A percentile compares a stretch with the other conserved stretches of the same genome.
These are phyloP conservation scores for Drosophila koepferae DNA, from an alignment of 2,888 invertebrate species.

Conservation along the genomic window DNA sequence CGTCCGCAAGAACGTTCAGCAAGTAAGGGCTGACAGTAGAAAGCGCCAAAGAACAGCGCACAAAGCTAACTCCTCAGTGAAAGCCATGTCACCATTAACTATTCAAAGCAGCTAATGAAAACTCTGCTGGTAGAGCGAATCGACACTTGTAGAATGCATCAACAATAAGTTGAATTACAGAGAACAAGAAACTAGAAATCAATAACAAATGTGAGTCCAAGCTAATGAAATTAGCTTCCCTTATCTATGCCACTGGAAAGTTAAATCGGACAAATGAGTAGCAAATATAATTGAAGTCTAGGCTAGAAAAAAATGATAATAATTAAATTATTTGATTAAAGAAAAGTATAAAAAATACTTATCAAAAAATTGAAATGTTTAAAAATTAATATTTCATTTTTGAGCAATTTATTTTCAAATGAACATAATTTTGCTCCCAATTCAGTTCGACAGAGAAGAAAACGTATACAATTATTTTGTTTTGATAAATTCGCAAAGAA, in stretches of 20 bases:
- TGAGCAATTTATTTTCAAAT: too few relatives aligned
- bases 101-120: not conserved
- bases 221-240: not conserved
- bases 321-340: too few relatives aligned
- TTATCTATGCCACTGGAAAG: too few relatives aligned
- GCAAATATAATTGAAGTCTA: too few relatives aligned
- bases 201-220: not conserved
- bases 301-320: too few relatives aligned
- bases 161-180: not conserved
- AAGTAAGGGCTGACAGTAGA: not conserved
- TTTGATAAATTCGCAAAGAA: slow-evolving; percentile 4
- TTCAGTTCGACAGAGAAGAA: not conserved
- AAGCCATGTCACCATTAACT: not conserved
- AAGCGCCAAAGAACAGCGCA: not conserved
- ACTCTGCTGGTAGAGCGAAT: not conserved
- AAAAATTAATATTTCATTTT: too few relatives aligned
- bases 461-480: not conserved
- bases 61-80: not conserved
- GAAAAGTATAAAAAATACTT: too few relatives aligned
- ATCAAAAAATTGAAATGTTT: too few relatives aligned
- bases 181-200: not conserved
- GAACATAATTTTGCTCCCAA: too few relatives aligned
- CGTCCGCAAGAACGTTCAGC: slow-evolving; percentile 11
- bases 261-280: too few relatives aligned
- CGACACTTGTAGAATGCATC: not conserved